These are phyloP conservation scores for Lumbricus terrestris DNA, from an alignment of 2,888 invertebrate genomes.

Conservation along the genomic window DNA sequence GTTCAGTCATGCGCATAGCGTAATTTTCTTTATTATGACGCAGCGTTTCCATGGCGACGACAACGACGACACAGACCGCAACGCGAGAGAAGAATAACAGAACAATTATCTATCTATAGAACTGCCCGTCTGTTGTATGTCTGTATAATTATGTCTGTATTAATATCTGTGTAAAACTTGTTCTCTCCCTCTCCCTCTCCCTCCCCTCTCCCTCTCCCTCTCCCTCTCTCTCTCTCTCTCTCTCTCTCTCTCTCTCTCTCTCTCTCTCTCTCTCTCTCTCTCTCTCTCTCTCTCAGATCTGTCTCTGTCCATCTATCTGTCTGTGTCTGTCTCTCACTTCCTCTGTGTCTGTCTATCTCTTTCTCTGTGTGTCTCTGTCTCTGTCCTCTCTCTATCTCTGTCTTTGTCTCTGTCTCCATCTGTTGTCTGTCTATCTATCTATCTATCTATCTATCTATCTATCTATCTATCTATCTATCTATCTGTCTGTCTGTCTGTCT, in stretches of 20 bases:
- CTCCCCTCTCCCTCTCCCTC: no score
- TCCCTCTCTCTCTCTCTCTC: neutral
- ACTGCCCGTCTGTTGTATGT: neutral
- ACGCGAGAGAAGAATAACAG: neutral
- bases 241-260: neutral
- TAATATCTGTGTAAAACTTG: conserved; percentile 7
- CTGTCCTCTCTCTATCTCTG: no score
- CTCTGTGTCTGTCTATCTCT: no score
- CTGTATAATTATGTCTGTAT: neutral
- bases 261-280: neutral
- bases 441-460: no score
- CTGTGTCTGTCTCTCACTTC: neutral
- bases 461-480: neutral
- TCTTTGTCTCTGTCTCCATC: no score
- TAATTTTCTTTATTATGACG: neutral
- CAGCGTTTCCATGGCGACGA: neutral
- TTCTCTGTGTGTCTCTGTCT: no score
- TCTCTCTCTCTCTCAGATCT: no score
- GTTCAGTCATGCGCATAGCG: neutral
- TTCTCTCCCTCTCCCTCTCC: no score
- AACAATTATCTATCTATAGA: neutral
- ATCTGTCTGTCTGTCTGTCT: neutral
- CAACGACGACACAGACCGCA: no score
- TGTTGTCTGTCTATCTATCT: no score
- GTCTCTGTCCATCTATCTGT: neutral